Conservation (phyloP, 2,113 vertebrate genomes). For the Oncorhynchus keta region DNA sequence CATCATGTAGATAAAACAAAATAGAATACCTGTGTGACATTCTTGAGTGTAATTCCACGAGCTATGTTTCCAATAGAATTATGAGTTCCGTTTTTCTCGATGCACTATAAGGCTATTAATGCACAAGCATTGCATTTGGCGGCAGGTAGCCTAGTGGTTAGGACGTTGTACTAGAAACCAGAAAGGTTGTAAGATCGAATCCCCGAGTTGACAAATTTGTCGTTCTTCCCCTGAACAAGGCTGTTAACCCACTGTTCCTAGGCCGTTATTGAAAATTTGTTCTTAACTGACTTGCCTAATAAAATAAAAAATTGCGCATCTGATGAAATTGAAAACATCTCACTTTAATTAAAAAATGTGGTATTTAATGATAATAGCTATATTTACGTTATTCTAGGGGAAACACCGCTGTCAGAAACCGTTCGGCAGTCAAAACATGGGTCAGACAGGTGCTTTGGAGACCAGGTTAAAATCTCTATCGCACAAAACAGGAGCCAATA, state of each 20-base stretch:
- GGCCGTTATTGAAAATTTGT: no score
- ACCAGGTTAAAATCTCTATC: neutral
- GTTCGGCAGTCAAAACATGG: neutral
- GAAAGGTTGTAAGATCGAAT: no score
- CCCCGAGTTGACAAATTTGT: no score
- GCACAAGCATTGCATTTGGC: no score
- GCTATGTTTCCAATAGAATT: neutral
- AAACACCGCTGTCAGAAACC: neutral
- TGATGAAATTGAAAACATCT: neutral
- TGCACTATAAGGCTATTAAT: no score
- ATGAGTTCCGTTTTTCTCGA: neutral
- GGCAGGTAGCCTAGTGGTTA: no score
- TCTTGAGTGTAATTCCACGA: slow-evolving; percentile 1
- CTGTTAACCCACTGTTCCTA: no score
- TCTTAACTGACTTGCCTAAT: no score
- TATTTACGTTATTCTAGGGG: neutral
- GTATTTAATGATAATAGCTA: no score
- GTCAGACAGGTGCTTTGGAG: neutral
- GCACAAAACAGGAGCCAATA: neutral
- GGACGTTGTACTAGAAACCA: no score
- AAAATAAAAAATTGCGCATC: neutral
- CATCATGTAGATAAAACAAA: neutral
- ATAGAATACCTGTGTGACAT: slow-evolving; percentile 53
- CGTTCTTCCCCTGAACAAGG: no score
- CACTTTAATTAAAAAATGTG: neutral